phyloP scores from a whole-genome alignment of 2,113 vertebrate genomes.

The Bos taurus region ARS-UCD2.0 NC_037331.1:6123001-6123500 shows the following conservation, averaged over 20 bases:
- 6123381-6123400: background rate
- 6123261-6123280: background rate
- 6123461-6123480: background rate
- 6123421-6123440: background rate
- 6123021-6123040: background rate
- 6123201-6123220: rapidly evolving
- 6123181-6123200: too few species aligned
- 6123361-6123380: background rate
- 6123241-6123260: background rate
- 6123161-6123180: rapidly evolving
- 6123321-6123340: background rate
- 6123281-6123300: background rate
- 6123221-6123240: background rate
- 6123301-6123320: background rate
- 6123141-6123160: too few species aligned
- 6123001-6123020: rapidly evolving
- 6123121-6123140: rapidly evolving
- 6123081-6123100: background rate
- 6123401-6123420: background rate
- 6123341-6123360: background rate
- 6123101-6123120: too few species aligned
- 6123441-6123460: background rate
- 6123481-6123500: rapidly evolving
- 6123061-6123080: background rate
- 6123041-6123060: background rate